Evolutionary conservation across 2,888 invertebrate species (phyloP).

Genomic region (Cancer borealis): DNA sequence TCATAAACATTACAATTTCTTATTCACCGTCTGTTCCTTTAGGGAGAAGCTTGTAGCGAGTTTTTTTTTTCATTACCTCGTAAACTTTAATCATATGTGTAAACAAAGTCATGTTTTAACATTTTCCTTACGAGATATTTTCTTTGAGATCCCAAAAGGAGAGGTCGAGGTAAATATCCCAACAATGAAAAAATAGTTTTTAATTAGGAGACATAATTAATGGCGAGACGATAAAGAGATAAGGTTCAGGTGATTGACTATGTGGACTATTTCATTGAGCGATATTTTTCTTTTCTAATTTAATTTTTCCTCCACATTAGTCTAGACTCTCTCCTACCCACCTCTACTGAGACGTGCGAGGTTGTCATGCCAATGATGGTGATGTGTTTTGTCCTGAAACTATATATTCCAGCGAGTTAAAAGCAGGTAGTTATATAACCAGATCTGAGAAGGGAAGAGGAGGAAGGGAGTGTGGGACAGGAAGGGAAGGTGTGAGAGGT

Average conservation of each 20-base stretch:
- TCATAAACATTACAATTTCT: not conserved
- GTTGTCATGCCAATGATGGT: not conserved
- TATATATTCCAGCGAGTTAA: not conserved
- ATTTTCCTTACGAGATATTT: not conserved
- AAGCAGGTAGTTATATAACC: not conserved
- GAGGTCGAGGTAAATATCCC: not conserved
- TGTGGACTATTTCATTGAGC: not conserved
- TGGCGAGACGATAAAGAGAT: constrained; percentile 8
- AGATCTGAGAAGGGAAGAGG: not conserved
- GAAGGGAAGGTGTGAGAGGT: not conserved
- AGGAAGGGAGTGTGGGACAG: not conserved
- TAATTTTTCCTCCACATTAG: not conserved
- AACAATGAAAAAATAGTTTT: not conserved
- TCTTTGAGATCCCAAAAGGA: not conserved
- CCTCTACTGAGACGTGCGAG: not conserved
- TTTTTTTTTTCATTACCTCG: not conserved
- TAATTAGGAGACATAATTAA: not conserved
- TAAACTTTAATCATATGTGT: not conserved
- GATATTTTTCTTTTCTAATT: not conserved
- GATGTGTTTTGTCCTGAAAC: not conserved
- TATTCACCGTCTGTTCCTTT: not conserved
- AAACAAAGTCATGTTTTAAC: not conserved
- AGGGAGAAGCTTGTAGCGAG: not conserved
- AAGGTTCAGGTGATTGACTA: not conserved
- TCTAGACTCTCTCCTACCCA: not conserved